These are phyloP conservation scores for Aleiodes leptofemur DNA, from an alignment of 2,888 invertebrate genomes.

Conservation along the genomic window DNA sequence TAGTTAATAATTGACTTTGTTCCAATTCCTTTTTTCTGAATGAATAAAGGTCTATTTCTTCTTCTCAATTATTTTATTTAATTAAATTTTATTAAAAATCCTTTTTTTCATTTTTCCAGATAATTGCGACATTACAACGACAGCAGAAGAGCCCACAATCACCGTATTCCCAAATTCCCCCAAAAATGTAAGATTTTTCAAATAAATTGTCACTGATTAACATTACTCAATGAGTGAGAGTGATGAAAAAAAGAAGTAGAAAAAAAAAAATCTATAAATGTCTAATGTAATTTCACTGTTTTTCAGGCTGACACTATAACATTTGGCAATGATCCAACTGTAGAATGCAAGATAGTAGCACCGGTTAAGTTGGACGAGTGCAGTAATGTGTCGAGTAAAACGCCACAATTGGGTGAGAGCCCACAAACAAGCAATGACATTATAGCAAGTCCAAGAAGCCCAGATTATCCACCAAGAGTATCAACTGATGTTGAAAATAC, in stretches of 20 bases:
- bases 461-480: conserved; percentile 70
- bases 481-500: conserved; percentile 65
- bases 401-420: conserved; percentile 69
- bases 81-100: background rate
- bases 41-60: background rate
- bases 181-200: background rate
- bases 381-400: conserved; percentile 66
- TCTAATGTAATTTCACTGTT: conserved; percentile 13
- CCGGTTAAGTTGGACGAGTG: conserved; percentile 62
- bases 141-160: conserved; percentile 19
- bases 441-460: conserved; percentile 70
- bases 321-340: conserved; percentile 55
- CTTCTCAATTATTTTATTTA: background rate
- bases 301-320: conserved; percentile 58
- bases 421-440: conserved; percentile 66
- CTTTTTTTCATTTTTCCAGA: background rate
- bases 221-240: background rate
- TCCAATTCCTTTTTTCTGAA: background rate
- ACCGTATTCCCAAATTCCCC: conserved; percentile 34
- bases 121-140: background rate
- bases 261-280: conserved; percentile 25
- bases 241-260: background rate
- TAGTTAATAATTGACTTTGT: background rate
- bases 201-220: background rate
- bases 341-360: conserved; percentile 46